Conservation (phyloP, 2,888 invertebrate species). For the Leptinotarsa haldemani region DNA sequence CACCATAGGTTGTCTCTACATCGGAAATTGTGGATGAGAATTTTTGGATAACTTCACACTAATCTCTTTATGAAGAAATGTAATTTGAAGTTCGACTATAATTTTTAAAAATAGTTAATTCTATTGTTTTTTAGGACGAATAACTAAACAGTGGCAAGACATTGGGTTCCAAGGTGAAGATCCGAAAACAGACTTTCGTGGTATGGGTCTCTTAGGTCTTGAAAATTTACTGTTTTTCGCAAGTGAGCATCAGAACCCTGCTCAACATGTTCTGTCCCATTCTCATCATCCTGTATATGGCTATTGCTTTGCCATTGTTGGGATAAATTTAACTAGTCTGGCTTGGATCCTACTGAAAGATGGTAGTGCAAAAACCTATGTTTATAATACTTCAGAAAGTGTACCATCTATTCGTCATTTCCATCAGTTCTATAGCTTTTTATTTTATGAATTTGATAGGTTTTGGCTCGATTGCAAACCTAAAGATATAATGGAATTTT, state of each 20-base stretch:
- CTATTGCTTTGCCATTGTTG: conserved; percentile 90
- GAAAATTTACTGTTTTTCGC: conserved; percentile 92
- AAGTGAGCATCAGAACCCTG: conserved; percentile 80
- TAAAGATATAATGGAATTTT: conserved; percentile 95
- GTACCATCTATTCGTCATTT: conserved; percentile 80
- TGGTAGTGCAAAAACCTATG: conserved; percentile 88
- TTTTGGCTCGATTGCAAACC: conserved; percentile 95
- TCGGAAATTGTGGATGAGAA: too few species aligned
- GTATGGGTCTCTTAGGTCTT: conserved; percentile 95
- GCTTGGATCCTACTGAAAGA: conserved; percentile 83
- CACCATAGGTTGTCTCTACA: too few species aligned
- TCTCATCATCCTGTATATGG: conserved; percentile 91
- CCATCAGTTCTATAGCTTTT: conserved; percentile 92
- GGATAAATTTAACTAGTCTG: conserved; percentile 95
- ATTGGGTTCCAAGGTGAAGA: conserved; percentile 99
- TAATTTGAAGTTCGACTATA: neutral
- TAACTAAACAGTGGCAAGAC: conserved; percentile 93
- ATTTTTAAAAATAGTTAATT: neutral
- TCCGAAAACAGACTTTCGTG: conserved; percentile 97
- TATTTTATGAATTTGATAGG: conserved; percentile 94
- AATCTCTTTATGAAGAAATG: too few species aligned
- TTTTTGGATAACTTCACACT: too few species aligned
- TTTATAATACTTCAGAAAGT: conserved; percentile 83
- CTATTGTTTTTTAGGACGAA: conserved; percentile 65
- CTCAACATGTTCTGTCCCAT: conserved; percentile 85